Conservation (phyloP, 2,888 invertebrate genomes). For the Lithophane semibrunnea region DNA sequence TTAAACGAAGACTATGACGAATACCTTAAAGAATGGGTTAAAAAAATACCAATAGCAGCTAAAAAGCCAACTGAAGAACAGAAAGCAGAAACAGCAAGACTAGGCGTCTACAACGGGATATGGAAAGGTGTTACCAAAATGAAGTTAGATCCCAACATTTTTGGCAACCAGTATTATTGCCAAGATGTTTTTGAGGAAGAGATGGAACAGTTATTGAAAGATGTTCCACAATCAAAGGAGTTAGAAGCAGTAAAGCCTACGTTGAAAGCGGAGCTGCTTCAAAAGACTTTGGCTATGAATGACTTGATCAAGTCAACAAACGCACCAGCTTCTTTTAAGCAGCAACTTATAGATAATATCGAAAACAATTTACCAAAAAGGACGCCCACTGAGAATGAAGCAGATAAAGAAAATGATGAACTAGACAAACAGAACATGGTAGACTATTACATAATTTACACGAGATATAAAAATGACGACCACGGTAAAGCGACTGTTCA, state of each 20-base stretch:
- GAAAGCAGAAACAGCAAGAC: slow-evolving; percentile 70
- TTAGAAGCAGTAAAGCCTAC: slow-evolving; percentile 70
- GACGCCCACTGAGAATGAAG: slow-evolving; percentile 42
- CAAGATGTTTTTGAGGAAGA: slow-evolving; percentile 81
- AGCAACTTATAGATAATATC: slow-evolving; percentile 75
- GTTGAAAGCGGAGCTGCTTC: slow-evolving; percentile 76
- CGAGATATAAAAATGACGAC: slow-evolving; percentile 74
- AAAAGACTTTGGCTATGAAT: slow-evolving; percentile 74
- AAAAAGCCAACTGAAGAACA: slow-evolving; percentile 64
- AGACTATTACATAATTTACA: slow-evolving; percentile 77
- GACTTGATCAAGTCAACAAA: slow-evolving; percentile 65
- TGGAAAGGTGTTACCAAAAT: slow-evolving; percentile 78
- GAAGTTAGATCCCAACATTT: slow-evolving; percentile 73
- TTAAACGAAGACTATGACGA: slow-evolving; percentile 73
- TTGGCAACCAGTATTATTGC: slow-evolving; percentile 75
- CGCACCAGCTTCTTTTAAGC: slow-evolving; percentile 72
- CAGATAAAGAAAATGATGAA: slow-evolving; percentile 70
- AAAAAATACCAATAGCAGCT: slow-evolving; percentile 73
- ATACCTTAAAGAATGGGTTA: slow-evolving; percentile 76
- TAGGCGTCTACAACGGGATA: slow-evolving; percentile 76
- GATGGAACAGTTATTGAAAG: slow-evolving; percentile 76
- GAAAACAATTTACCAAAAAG: slow-evolving; percentile 67
- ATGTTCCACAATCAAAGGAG: slow-evolving; percentile 75
- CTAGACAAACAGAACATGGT: slow-evolving; percentile 73
- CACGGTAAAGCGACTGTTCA: slow-evolving; percentile 74